These are phyloP conservation scores for Panzeria rudis DNA, from an alignment of 2,888 invertebrate species.

Conservation along the genomic window DNA sequence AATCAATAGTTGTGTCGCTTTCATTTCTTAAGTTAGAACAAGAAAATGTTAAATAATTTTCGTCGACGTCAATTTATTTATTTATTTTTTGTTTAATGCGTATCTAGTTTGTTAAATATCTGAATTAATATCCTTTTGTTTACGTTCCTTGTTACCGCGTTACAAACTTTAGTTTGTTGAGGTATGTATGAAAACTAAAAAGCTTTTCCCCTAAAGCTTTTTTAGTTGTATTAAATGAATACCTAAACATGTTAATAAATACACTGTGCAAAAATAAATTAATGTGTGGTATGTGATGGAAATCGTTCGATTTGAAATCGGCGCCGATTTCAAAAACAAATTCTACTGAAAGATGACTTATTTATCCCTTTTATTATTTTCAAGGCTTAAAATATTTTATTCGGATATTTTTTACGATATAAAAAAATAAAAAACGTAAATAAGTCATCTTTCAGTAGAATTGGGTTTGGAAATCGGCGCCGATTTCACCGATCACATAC, in stretches of 20 bases:
- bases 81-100: background rate
- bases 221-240: background rate
- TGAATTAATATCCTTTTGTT: conserved; percentile 64
- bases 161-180: conserved; percentile 32
- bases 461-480: too few relatives aligned
- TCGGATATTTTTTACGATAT: too few relatives aligned
- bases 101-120: conserved; percentile 37
- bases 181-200: conserved; percentile 12
- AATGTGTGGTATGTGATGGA: too few relatives aligned
- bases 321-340: too few relatives aligned
- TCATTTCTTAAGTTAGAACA: conserved; percentile 10
- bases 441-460: too few relatives aligned
- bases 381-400: too few relatives aligned
- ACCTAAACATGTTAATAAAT: conserved; percentile 45
- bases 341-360: too few relatives aligned
- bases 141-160: conserved; percentile 64
- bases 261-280: conserved; percentile 26
- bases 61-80: background rate
- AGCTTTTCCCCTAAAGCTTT: conserved; percentile 37
- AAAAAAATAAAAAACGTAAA: too few relatives aligned
- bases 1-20: conserved; percentile 13
- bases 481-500: too few relatives aligned
- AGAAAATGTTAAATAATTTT: conserved; percentile 21
- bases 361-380: too few relatives aligned
- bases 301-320: too few relatives aligned